Conservation (phyloP, 2,888 invertebrate species). For the Elmis aenea region DNA sequence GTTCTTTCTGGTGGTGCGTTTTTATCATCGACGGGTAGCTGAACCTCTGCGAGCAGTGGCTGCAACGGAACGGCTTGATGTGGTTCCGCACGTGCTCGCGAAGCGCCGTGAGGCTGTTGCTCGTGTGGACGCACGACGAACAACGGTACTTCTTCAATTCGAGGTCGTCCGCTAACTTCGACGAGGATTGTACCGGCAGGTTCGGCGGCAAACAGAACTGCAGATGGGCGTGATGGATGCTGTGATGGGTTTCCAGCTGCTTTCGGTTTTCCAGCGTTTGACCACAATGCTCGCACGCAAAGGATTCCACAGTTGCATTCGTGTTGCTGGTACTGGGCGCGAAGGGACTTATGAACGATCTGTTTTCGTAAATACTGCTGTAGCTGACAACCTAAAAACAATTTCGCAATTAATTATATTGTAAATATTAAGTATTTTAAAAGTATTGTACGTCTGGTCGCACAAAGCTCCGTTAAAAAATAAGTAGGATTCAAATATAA, state of each 20-base stretch:
- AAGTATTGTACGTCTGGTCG: too few species aligned
- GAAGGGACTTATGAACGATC: too few species aligned
- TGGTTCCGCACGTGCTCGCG: constrained; percentile 46
- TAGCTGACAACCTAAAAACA: too few species aligned
- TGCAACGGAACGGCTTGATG: constrained; percentile 45
- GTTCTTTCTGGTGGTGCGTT: constrained; percentile 35
- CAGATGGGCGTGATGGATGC: constrained; percentile 42
- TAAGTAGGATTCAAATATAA: too few species aligned
- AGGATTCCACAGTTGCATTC: too few species aligned
- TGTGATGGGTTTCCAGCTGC: constrained; percentile 41
- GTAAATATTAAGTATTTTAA: too few species aligned
- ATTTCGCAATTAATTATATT: too few species aligned
- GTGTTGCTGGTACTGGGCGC: too few species aligned
- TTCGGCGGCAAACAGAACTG: constrained; percentile 17
- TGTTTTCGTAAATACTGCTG: too few species aligned
- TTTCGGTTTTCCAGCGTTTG: constrained; percentile 33
- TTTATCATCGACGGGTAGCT: constrained; percentile 32
- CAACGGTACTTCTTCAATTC: constrained; percentile 39
- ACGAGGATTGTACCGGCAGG: background rate
- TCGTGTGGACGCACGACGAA: constrained; percentile 41
- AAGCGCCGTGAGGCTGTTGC: constrained; percentile 35
- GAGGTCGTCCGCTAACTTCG: background rate
- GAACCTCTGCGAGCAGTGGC: constrained; percentile 41
- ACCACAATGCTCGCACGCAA: constrained; percentile 9
- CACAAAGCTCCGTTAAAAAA: too few species aligned